Evolutionary conservation across 2,888 invertebrate genomes (phyloP).

Genomic region (Dynastes hyllus): DNA sequence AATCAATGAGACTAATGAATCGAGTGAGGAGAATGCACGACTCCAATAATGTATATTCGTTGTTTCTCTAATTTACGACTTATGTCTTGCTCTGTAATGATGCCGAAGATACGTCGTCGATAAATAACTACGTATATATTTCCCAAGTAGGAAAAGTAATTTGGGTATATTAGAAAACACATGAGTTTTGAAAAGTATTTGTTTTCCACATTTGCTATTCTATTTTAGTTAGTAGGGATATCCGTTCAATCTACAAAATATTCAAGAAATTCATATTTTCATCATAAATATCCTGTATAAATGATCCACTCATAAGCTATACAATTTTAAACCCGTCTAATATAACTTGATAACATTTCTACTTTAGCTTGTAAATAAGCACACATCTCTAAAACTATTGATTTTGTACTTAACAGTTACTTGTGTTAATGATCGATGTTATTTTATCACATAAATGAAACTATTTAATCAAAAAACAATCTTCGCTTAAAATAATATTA

Average conservation of each 20-base stretch:
- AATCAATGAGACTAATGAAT: conserved; percentile 30
- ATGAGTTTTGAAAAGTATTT: neutral
- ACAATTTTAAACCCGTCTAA: no score
- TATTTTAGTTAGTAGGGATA: no score
- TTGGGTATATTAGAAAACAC: neutral
- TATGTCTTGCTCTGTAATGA: conserved; percentile 29
- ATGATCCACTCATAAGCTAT: no score
- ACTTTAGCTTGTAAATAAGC: no score
- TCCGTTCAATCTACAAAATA: no score
- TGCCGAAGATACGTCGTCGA: neutral
- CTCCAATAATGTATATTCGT: conserved; percentile 15
- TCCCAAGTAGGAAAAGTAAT: neutral
- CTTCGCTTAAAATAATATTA: no score
- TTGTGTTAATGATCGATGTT: no score
- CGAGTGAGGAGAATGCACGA: conserved; percentile 18
- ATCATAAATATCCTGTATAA: no score
- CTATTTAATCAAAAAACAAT: no score
- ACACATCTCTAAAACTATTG: neutral
- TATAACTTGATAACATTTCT: no score
- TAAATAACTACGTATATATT: conserved; percentile 2
- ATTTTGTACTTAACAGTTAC: neutral
- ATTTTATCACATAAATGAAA: no score
- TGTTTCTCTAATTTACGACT: conserved; percentile 26
- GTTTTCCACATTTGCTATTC: neutral
- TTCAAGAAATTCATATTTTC: no score